phyloP scores from a whole-genome alignment of 1,140 invertebrate species.

The Hydropsyche tenuis region DNA sequence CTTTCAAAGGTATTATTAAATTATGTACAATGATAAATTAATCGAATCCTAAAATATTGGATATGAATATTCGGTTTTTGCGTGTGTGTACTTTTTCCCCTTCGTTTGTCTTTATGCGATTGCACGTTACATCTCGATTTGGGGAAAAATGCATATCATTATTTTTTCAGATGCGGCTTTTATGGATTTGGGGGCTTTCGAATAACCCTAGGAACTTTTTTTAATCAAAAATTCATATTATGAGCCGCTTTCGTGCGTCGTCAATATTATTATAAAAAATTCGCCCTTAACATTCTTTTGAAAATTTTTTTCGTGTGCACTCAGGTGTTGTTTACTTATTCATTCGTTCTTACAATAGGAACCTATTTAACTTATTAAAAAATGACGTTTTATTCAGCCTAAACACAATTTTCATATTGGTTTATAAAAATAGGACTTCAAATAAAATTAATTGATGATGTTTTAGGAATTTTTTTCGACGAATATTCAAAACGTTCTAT shows the following conservation, averaged over 20 bases:
- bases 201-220: background rate
- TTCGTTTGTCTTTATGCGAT: background rate
- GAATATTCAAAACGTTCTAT: too few relatives aligned
- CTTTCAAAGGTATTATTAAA: too few relatives aligned
- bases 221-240: constrained; percentile 16
- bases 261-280: background rate
- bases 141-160: constrained; percentile 10
- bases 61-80: too few relatives aligned
- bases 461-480: too few relatives aligned
- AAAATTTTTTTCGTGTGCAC: background rate
- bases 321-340: background rate
- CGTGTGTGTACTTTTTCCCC: too few relatives aligned
- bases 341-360: background rate
- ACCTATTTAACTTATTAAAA: background rate
- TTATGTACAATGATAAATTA: too few relatives aligned
- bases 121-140: background rate
- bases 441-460: too few relatives aligned
- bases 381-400: too few relatives aligned
- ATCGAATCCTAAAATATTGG: too few relatives aligned
- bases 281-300: too few relatives aligned
- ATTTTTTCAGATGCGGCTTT: constrained; percentile 7
- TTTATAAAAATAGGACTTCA: too few relatives aligned
- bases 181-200: constrained; percentile 10
- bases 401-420: too few relatives aligned
- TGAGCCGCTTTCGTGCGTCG: background rate